Evolutionary conservation across 2,888 invertebrate genomes (phyloP).

Genomic region (Drymonia ruficornis): DNA sequence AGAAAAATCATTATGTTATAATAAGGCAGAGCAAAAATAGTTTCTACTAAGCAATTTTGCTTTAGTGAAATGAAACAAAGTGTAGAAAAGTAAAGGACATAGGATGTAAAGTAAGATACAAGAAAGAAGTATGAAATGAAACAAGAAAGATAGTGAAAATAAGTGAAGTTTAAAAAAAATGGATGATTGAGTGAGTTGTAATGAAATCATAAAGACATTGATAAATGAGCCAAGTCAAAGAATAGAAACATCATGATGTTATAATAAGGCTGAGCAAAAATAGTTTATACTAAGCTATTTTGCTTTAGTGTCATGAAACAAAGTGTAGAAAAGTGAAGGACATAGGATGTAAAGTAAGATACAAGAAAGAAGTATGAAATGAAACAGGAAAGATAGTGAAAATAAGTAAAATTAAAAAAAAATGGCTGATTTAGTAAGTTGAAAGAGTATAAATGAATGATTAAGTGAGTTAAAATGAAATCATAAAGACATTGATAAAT

Average conservation of each 20-base stretch:
- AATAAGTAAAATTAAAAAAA: neutral
- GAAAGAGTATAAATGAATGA: too few relatives aligned
- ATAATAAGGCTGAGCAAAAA: neutral
- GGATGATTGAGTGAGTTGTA: too few relatives aligned
- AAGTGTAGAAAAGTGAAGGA: neutral
- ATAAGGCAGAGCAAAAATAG: neutral
- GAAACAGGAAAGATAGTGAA: neutral
- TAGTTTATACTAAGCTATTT: too few relatives aligned
- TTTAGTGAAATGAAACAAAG: neutral
- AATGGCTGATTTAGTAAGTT: too few relatives aligned
- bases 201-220: too few relatives aligned
- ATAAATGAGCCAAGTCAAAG: neutral
- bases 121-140: neutral
- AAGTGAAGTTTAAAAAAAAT: neutral
- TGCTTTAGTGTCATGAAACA: neutral
- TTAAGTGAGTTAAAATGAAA: too few relatives aligned
- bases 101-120: neutral
- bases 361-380: neutral
- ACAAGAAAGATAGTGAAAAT: neutral
- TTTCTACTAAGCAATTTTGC: too few relatives aligned
- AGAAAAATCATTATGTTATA: neutral
- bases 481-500: too few relatives aligned
- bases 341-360: neutral
- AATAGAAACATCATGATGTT: neutral
- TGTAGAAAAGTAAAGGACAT: neutral